Evolutionary conservation across 1,140 invertebrate genomes (phyloP), one percentile per base, ranked within the genome.

Genomic region (Leptoteleia sp.): DNA sequence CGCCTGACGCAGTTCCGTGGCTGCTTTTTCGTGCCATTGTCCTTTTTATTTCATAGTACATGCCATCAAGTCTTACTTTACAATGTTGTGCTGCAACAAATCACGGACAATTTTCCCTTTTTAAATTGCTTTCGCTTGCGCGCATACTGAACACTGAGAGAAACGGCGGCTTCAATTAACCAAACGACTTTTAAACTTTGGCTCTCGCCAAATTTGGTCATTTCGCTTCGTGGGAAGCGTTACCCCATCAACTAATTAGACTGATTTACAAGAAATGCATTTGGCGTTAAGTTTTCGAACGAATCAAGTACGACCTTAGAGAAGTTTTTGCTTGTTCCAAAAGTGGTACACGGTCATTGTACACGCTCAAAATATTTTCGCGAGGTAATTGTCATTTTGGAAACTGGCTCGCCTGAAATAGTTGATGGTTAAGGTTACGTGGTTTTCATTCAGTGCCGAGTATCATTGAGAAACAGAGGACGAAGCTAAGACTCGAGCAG

Each of bases 21-120:
- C 71, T 29, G 55, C 35, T 59, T 68, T 68, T 76, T 68, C 68
- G 61, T 73, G 68, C 76, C 67, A 71, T 78, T 71, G 61, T 77
- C 61, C 55, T 70, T 71, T 68, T 42, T 68, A n/a, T 65, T 78
- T 64, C 61, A 40, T 76, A 48, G 33, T 37, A 73, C 76, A 73
- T 43, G 47, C 68, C 64, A 62, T 76, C 52, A 52, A 75, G 52
- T 76, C 62, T 70, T 55, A 61, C 61, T 64, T 72, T 55, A 71
- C 68, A 71, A 43, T 59, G 67, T 79, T 71, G 62, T 65, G 68
- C 68, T 79, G 71, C 42, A 79, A 81, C 70, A 79, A 71, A 78
- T 76, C 48, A 75, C 13, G 25, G 12, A 76, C 12, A 40, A 50
- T 73, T 73, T 72, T 54, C 38, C 22, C 15, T 37, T 42, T 42